phyloP scores from a whole-genome alignment of 2,888 invertebrate genomes.

The Heliconius erato region DNA sequence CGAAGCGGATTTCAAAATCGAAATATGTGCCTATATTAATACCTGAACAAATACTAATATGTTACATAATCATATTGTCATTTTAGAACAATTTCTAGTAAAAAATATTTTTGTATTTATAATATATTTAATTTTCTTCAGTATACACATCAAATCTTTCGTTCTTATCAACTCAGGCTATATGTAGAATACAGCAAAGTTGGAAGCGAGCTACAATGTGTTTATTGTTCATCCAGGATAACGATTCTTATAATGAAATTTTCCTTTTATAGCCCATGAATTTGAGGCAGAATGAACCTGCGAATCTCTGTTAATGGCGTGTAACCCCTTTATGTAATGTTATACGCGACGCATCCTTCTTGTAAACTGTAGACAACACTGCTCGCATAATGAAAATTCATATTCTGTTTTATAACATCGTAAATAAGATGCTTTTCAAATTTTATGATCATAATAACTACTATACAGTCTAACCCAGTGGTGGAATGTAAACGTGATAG shows the following conservation, averaged over 20 bases:
- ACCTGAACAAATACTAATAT: too few species aligned
- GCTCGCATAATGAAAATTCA: slow-evolving; percentile 10
- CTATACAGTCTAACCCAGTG: too few species aligned
- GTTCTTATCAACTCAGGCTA: not conserved
- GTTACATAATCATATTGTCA: not conserved
- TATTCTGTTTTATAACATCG: not conserved
- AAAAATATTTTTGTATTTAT: not conserved
- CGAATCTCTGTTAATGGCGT: slow-evolving; percentile 48
- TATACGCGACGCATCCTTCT: slow-evolving; percentile 18
- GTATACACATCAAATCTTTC: not conserved
- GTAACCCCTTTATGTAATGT: slow-evolving; percentile 50
- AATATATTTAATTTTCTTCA: not conserved
- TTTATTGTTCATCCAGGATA: slow-evolving; percentile 44
- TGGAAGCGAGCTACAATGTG: slow-evolving; percentile 41
- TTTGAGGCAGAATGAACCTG: slow-evolving; percentile 39
- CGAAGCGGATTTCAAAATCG: too few species aligned
- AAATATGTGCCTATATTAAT: too few species aligned
- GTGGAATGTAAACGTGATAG: too few species aligned
- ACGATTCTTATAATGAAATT: slow-evolving; percentile 45
- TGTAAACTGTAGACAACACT: slow-evolving; percentile 9
- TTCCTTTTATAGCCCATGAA: slow-evolving; percentile 43
- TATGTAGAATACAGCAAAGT: slow-evolving; percentile 30
- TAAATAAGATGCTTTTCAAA: not conserved
- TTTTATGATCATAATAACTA: not conserved
- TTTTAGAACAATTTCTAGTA: not conserved